Conservation (phyloP, 1,140 invertebrate genomes). For the Piezodorus guildinii region DNA sequence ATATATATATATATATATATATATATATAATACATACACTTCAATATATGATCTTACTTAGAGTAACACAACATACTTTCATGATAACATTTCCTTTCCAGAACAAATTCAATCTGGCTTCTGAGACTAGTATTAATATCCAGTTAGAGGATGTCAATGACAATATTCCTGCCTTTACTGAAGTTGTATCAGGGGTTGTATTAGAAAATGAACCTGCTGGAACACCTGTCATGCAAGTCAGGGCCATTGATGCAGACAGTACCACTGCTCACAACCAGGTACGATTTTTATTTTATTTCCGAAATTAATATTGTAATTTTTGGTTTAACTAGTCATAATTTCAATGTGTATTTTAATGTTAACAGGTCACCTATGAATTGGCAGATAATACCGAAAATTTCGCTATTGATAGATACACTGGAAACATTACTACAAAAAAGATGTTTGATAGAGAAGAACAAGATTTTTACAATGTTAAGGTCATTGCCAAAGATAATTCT, state of each 20-base stretch:
- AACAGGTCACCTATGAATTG: conserved; percentile 47
- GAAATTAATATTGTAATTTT: not conserved
- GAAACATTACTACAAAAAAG: conserved; percentile 65
- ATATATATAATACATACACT: too few species aligned
- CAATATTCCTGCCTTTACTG: conserved; percentile 70
- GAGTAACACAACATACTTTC: too few species aligned
- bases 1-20: too few species aligned
- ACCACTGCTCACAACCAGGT: conserved; percentile 66
- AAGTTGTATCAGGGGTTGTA: conserved; percentile 63
- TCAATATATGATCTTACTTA: too few species aligned
- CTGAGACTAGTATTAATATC: conserved; percentile 64
- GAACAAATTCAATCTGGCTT: conserved; percentile 67
- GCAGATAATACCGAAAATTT: conserved; percentile 58
- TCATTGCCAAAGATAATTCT: conserved; percentile 73
- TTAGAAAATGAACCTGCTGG: conserved; percentile 70
- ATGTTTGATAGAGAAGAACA: conserved; percentile 70
- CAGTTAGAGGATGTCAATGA: conserved; percentile 76
- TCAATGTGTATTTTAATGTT: too few species aligned
- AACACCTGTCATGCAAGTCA: conserved; percentile 71
- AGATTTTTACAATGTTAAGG: conserved; percentile 69
- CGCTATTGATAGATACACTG: conserved; percentile 64
- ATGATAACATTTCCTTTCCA: conserved; percentile 31
- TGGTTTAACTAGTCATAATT: too few species aligned
- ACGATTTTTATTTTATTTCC: conserved; percentile 7
- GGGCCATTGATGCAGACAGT: conserved; percentile 75